Conservation (phyloP, 2,797 vertebrate species). For the Phataginus tricuspis region DNA sequence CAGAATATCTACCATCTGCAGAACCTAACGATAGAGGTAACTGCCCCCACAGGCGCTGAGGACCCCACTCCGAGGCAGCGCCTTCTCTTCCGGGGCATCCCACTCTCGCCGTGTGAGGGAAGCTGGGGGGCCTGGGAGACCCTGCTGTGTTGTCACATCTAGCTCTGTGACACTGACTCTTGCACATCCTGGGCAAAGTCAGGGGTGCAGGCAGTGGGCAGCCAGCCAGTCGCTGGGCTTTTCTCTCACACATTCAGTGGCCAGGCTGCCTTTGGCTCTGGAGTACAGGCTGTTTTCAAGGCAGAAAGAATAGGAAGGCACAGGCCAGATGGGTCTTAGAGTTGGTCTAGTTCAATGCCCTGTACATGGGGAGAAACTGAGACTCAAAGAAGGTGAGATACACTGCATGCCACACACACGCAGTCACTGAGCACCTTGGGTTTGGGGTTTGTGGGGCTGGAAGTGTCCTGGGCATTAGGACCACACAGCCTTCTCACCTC, state of each 20-base stretch:
- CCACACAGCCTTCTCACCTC: neutral
- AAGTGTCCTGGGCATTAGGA: neutral
- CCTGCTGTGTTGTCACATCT: too few species aligned
- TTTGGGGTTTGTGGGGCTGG: neutral
- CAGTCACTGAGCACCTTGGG: fast-evolving
- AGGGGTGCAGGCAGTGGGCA: fast-evolving
- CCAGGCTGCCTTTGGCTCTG: neutral
- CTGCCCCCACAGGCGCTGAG: neutral
- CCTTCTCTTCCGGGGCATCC: neutral
- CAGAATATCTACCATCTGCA: slow-evolving; percentile 99
- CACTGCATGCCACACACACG: fast-evolving
- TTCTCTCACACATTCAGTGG: neutral
- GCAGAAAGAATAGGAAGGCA: neutral
- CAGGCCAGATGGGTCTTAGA: neutral
- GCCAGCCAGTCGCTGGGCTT: fast-evolving
- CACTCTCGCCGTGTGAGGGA: fast-evolving
- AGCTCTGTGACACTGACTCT: too few species aligned
- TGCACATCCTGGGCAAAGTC: neutral
- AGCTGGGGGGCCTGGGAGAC: neutral
- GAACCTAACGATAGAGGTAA: slow-evolving; percentile 98
- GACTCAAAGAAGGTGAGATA: neutral
- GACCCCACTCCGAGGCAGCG: neutral
- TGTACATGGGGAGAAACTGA: fast-evolving
- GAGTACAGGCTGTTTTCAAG: neutral
- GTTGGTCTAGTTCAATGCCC: fast-evolving